A percentile compares a stretch with the other conserved stretches of the same genome.
These are phyloP conservation scores for Sciurus vulgaris DNA, from an alignment of 2,797 vertebrate genomes.

Conservation along the genomic window DNA sequence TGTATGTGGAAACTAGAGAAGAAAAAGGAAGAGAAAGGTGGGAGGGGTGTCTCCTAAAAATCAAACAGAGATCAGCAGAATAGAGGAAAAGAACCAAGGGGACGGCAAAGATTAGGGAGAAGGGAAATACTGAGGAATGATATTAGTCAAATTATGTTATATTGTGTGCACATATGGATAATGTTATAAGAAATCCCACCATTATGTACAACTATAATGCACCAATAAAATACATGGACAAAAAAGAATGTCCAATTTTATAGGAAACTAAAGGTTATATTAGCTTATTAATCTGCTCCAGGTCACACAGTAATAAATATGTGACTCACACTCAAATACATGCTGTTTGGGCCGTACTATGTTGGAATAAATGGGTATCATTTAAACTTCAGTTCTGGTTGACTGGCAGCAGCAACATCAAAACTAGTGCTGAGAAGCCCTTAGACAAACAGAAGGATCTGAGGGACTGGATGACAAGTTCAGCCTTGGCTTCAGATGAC, in stretches of 20 bases:
- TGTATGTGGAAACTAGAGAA: too few relatives aligned
- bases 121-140: too few relatives aligned
- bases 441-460: background rate
- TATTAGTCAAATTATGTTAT: too few relatives aligned
- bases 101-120: too few relatives aligned
- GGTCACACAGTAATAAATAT: background rate
- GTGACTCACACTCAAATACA: background rate
- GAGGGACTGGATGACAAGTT: accelerated
- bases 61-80: too few relatives aligned
- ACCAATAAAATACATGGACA: too few relatives aligned
- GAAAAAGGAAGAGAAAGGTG: too few relatives aligned
- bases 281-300: background rate
- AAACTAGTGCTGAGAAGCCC: background rate
- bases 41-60: too few relatives aligned
- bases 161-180: too few relatives aligned
- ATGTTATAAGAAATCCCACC: too few relatives aligned
- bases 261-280: background rate
- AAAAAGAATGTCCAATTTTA: background rate
- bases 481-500: accelerated
- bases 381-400: background rate
- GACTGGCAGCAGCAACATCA: background rate
- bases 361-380: background rate
- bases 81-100: too few relatives aligned
- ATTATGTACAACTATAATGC: too few relatives aligned
- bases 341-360: background rate